Evolutionary conservation across 2,113 vertebrate genomes (phyloP), one percentile per base, ranked within the genome.

Genomic region (Tupaia chinensis): DNA sequence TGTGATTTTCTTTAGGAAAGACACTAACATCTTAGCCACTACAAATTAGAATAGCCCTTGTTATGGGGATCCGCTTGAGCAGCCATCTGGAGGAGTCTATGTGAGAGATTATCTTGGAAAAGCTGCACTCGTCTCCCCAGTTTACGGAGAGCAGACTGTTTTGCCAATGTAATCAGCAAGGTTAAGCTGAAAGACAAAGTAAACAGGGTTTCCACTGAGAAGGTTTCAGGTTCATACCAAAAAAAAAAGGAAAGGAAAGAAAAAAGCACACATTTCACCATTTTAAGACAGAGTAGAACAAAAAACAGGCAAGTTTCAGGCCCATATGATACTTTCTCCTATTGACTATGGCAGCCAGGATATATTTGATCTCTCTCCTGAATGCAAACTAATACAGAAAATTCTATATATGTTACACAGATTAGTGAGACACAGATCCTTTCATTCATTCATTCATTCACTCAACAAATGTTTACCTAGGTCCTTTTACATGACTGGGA

Each of bases 131-230:
- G 23, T 61, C 23, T 1, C 34, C 91, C 60, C 12, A 32, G 85
- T 85, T 94, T 88, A 90, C 0, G 0, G 74, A 87, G 73, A 70
- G 74, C 16, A 58, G 69, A 69, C 12, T 32, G 7, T 63, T 93
- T 93, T 81, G 96, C 89, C 95, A 86, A 96, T 86, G 93, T 61
- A 97, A 94, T 89, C 86, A 93, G 73, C 27, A 56, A 90, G 60
- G 60, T 29, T 16, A 81, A 85, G 25, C 86, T 25, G 34, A 91
- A 91, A 76, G 72, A 81, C 60, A 95, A 96, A 88, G 73, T 34
- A 82, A 94, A 83, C 25, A 60, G 60, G 80, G 9, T 94, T 94
- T 93, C 69, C 63, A 54, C 63, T 58, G 44, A 53, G 54, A 72
- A 83, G 60, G 44, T 72, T 94, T 93, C 92, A 93, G 60, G 82